phyloP scores from a whole-genome alignment of 2,113 vertebrate species.

The Epinephelus moara region DNA sequence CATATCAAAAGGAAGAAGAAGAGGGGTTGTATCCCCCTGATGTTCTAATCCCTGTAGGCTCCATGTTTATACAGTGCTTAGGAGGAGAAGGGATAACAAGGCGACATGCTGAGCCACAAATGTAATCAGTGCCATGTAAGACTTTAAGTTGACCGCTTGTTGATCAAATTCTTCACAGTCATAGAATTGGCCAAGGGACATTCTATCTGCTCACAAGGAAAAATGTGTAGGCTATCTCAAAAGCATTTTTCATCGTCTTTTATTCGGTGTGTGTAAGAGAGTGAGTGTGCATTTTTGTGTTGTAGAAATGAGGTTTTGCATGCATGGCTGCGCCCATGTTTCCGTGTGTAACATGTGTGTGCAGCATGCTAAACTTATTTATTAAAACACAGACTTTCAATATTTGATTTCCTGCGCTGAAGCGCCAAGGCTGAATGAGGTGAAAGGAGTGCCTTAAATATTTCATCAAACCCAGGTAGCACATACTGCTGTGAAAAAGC shows the following conservation, averaged over 20 bases:
- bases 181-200: not conserved
- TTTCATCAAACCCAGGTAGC: conserved; percentile 63
- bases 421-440: conserved; percentile 49
- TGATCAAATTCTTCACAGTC: conserved; percentile 6
- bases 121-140: not conserved
- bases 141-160: conserved; percentile 9
- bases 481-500: conserved; percentile 13
- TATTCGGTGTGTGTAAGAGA: not conserved
- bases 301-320: conserved; percentile 13
- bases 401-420: conserved; percentile 61
- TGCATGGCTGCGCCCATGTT: conserved; percentile 8
- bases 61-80: conserved; percentile 11
- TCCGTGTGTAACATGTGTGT: conserved; percentile 22
- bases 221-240: not conserved
- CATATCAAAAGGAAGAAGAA: conserved; percentile 14
- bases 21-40: not conserved
- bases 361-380: conserved; percentile 31
- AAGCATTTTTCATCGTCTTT: not conserved
- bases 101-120: conserved; percentile 16
- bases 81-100: conserved; percentile 7
- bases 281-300: not conserved
- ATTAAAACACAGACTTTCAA: conserved; percentile 52
- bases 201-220: not conserved
- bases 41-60: conserved; percentile 25
- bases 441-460: conserved; percentile 55